These are phyloP conservation scores for Lonchura striata DNA, from an alignment of 2,113 vertebrate species.

Conservation along the genomic window DNA sequence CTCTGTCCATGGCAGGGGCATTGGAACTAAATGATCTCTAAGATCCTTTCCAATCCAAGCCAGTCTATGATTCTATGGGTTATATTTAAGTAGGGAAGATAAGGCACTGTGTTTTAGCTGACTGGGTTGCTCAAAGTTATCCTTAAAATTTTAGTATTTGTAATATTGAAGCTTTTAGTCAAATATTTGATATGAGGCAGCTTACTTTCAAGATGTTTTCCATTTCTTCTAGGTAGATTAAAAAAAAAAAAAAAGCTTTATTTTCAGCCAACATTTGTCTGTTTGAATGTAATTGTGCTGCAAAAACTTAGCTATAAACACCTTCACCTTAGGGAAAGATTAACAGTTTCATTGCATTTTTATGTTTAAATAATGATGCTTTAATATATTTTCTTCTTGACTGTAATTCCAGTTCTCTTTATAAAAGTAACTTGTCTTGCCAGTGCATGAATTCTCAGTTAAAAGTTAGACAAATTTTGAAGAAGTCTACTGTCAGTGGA, in stretches of 20 bases:
- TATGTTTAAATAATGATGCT: constrained; percentile 67
- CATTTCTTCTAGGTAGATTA: not conserved
- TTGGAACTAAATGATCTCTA: not conserved
- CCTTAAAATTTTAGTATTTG: not conserved
- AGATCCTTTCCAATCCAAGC: not conserved
- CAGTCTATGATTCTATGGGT: not conserved
- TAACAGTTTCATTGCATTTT: constrained; percentile 68
- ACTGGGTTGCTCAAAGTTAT: not conserved
- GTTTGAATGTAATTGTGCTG: constrained; percentile 40
- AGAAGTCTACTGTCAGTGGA: not conserved
- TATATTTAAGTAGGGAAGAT: not conserved
- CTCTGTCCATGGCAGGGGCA: not conserved
- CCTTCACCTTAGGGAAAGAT: constrained; percentile 52
- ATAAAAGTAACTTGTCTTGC: constrained; percentile 51
- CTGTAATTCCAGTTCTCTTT: constrained; percentile 50
- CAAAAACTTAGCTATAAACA: constrained; percentile 55
- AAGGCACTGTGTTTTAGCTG: not conserved
- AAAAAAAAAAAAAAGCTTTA: not conserved
- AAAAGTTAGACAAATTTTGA: constrained; percentile 55
- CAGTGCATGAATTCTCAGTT: constrained; percentile 43
- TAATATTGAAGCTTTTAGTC: not conserved
- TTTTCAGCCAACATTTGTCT: constrained; percentile 16
- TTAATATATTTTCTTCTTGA: constrained; percentile 63
- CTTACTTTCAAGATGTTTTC: constrained; percentile 19
- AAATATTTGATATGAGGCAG: not conserved